Percentiles rank a stretch among this genome's conserved stretches.
phyloP scores from a whole-genome alignment of 2,797 vertebrate species.

The Dermochelys coriacea region DNA sequence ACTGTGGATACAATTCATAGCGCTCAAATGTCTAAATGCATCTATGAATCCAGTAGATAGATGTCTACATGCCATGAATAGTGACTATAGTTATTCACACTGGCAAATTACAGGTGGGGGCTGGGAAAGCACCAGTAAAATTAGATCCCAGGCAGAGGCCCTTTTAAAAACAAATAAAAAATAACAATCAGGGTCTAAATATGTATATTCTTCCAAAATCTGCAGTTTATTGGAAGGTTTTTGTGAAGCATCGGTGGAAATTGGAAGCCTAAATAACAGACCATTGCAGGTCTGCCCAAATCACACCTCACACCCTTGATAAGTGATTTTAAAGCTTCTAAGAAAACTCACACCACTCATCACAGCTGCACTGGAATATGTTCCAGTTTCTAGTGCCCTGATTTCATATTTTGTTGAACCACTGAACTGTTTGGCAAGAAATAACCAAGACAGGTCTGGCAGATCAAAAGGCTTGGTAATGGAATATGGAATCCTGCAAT shows the following conservation, averaged over 20 bases:
- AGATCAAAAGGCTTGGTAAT: neutral
- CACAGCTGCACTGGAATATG: neutral
- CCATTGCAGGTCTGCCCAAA: slow-evolving; percentile 31
- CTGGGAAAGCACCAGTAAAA: neutral
- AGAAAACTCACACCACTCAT: neutral
- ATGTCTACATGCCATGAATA: slow-evolving; percentile 40
- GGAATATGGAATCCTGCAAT: neutral
- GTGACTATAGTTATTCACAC: neutral
- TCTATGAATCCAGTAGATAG: slow-evolving; percentile 39
- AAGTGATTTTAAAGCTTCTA: slow-evolving; percentile 26
- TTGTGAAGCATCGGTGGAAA: slow-evolving; percentile 22
- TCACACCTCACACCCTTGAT: slow-evolving; percentile 16
- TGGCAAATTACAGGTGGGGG: neutral
- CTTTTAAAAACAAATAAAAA: slow-evolving; percentile 6
- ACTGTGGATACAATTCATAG: slow-evolving; percentile 7
- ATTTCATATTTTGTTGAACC: neutral
- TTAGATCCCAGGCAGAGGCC: neutral
- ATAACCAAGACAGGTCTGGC: neutral
- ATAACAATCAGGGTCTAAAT: neutral
- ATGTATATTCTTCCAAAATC: neutral
- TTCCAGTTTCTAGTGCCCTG: neutral
- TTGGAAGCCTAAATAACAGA: neutral
- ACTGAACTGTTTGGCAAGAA: neutral
- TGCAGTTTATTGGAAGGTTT: slow-evolving; percentile 10
- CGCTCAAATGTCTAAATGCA: slow-evolving; percentile 17